A percentile compares a stretch with the other conserved stretches of the same genome.
Conservation (phyloP, 2,888 invertebrate genomes). For the Rhingia rostrata region DNA sequence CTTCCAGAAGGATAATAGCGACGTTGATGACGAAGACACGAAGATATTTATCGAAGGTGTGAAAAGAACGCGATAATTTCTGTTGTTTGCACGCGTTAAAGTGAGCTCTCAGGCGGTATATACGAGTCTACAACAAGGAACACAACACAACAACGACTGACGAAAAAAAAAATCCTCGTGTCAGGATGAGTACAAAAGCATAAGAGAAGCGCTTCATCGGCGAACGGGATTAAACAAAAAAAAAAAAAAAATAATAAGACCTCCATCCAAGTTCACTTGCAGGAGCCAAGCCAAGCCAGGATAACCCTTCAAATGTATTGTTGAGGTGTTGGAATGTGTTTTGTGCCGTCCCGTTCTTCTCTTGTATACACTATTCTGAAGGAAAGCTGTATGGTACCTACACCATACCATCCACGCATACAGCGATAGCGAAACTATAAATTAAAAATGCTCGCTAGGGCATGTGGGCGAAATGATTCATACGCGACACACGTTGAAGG, state of each 20-base stretch:
- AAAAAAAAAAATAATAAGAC: slow-evolving; percentile 9
- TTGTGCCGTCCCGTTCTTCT: slow-evolving; percentile 15
- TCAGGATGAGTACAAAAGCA: slow-evolving; percentile 31
- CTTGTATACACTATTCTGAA: slow-evolving; percentile 25
- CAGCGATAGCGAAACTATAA: slow-evolving; percentile 48
- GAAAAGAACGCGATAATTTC: slow-evolving; percentile 43
- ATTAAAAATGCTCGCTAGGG: slow-evolving; percentile 55
- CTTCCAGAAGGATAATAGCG: slow-evolving; percentile 5
- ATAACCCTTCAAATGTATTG: slow-evolving; percentile 35
- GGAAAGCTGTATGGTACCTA: too few relatives aligned
- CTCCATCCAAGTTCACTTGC: slow-evolving; percentile 9
- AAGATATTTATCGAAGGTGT: slow-evolving; percentile 35
- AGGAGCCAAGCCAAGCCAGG: slow-evolving; percentile 5
- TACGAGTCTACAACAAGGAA: too few relatives aligned
- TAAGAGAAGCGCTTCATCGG: background rate
- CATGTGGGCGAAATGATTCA: slow-evolving; percentile 50
- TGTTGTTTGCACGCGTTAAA: slow-evolving; percentile 52
- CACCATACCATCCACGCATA: background rate
- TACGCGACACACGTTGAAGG: slow-evolving; percentile 16
- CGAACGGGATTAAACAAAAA: slow-evolving; percentile 9
- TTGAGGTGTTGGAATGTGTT: slow-evolving; percentile 37
- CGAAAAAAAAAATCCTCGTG: slow-evolving; percentile 7
- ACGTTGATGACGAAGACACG: slow-evolving; percentile 17
- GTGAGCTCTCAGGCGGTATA: slow-evolving; percentile 30
- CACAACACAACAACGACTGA: background rate